Percentiles rank a stretch among this genome's conserved stretches.
Conservation (phyloP, 1,140 invertebrate genomes). For the Brachionus asplanchnoidis region DNA sequence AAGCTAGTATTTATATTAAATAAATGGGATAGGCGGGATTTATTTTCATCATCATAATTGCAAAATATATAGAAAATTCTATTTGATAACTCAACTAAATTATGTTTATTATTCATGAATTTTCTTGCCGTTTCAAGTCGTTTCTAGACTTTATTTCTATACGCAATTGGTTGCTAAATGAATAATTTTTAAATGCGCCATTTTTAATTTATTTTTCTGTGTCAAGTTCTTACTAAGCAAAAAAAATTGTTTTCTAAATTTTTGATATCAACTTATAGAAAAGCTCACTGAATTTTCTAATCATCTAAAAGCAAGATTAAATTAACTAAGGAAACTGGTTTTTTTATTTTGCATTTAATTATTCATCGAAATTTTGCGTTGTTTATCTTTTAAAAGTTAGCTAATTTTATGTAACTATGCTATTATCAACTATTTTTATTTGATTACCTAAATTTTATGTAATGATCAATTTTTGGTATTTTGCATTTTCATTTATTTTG, state of each 20-base stretch:
- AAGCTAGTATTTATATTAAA: not conserved
- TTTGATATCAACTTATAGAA: not conserved
- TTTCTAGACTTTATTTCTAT: not conserved
- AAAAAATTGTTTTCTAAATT: not conserved
- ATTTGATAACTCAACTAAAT: not conserved
- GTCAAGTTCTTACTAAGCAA: not conserved
- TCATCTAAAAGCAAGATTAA: no score
- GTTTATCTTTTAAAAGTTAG: no score
- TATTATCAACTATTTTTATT: no score
- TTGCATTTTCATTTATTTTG: no score
- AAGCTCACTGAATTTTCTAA: no score
- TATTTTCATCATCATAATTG: not conserved
- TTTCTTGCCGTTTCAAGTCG: not conserved
- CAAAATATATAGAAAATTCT: conserved; percentile 17
- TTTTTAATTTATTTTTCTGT: conserved; percentile 28
- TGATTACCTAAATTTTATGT: no score
- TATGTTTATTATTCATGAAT: not conserved
- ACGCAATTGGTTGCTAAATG: not conserved
- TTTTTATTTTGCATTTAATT: no score
- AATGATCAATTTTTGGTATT: no score
- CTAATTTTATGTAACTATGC: no score
- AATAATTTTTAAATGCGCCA: not conserved
- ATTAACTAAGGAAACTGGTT: no score
- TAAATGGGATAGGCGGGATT: not conserved
- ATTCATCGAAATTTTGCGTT: no score